Conservation (phyloP, 1,140 invertebrate genomes). For the Heliconius hermathena region DNA sequence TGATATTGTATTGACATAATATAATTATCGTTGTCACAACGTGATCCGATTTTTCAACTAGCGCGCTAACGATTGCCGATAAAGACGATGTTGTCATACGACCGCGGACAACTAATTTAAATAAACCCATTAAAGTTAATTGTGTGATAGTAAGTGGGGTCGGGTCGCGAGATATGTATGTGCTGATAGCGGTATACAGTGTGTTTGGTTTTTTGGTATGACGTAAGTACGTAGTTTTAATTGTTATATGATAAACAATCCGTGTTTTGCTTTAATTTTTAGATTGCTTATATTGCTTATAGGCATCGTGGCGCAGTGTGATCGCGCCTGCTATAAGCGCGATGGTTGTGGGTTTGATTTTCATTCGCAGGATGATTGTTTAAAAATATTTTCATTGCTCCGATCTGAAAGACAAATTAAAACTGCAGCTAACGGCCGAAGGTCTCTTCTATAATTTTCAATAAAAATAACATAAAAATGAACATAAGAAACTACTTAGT, state of each 20-base stretch:
- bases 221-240: slow-evolving; percentile 5
- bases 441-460: too few species aligned
- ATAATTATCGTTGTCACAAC: neutral
- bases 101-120: slow-evolving; percentile 75
- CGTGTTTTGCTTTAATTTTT: too few species aligned
- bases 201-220: slow-evolving; percentile 37
- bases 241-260: slow-evolving; percentile 5
- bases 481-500: too few species aligned
- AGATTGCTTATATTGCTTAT: too few species aligned
- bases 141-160: slow-evolving; percentile 65
- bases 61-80: slow-evolving; percentile 38
- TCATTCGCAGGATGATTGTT: too few species aligned
- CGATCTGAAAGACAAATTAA: too few species aligned
- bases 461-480: too few species aligned
- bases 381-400: too few species aligned
- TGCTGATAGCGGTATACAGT: slow-evolving; percentile 44
- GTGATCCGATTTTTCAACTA: neutral
- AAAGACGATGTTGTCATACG: slow-evolving; percentile 59
- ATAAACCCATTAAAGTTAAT: slow-evolving; percentile 79
- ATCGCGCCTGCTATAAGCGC: too few species aligned
- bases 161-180: slow-evolving; percentile 55
- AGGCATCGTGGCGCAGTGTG: too few species aligned
- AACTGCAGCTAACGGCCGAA: too few species aligned
- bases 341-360: too few species aligned
- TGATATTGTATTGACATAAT: neutral